These are phyloP conservation scores for Sebastes minor DNA, from an alignment of 2,797 vertebrate species.

Conservation along the genomic window DNA sequence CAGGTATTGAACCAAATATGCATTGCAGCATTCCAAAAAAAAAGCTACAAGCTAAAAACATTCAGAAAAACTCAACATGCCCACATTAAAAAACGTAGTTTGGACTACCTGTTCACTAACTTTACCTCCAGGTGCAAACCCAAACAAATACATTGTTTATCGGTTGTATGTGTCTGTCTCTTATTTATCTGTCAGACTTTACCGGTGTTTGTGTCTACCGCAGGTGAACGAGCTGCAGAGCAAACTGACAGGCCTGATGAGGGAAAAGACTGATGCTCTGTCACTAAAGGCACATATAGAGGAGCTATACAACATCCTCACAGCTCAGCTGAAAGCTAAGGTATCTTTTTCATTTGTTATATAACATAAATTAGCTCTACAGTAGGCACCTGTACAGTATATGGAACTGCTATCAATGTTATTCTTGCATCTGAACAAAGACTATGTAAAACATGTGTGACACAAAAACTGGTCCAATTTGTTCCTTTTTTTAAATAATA, in stretches of 20 bases:
- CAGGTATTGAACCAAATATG: slow-evolving; percentile 57
- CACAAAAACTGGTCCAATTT: neutral
- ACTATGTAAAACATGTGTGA: neutral
- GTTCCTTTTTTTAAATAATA: accelerated
- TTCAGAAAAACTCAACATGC: neutral
- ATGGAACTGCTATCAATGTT: neutral
- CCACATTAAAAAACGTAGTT: neutral
- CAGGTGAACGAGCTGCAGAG: slow-evolving; percentile 64
- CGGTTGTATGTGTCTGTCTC: neutral
- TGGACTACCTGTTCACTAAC: neutral
- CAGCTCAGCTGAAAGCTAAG: slow-evolving; percentile 79
- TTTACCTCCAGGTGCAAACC: neutral
- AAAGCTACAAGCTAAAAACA: neutral
- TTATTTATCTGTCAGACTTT: neutral
- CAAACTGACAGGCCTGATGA: slow-evolving; percentile 29
- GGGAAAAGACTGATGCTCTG: slow-evolving; percentile 49
- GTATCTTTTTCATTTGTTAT: slow-evolving; percentile 50
- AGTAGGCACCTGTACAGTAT: no score
- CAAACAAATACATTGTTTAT: neutral
- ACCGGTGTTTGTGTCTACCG: slow-evolving; percentile 23
- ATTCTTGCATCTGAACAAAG: neutral
- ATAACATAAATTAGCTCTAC: neutral
- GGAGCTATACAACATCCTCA: slow-evolving; percentile 72
- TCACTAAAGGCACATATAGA: slow-evolving; percentile 76
- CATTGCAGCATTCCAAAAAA: no score